Evolutionary conservation across 2,797 vertebrate genomes (phyloP), one percentile per base, ranked within the genome.

Genomic region (Sebastes vulpes): DNA sequence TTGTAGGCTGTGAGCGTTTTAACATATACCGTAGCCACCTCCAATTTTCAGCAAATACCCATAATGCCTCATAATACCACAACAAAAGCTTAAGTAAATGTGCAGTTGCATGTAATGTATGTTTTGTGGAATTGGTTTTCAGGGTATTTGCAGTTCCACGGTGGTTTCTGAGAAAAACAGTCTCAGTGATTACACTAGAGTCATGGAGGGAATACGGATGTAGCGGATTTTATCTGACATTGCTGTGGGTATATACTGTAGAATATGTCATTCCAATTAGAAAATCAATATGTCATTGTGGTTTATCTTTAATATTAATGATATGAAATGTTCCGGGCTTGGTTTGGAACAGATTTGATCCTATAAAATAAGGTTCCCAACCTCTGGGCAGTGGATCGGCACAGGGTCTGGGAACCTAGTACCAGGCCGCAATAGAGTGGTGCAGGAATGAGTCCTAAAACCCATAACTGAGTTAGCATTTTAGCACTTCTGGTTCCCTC

Each of bases 41-140:
- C 8, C 20, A 32, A 16, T 78, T 87, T 81, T 70, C 61, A 53
- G 59, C 20, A 78, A 61, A 56, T 28, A 53, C 35, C 21, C 23
- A 53, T 67, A 74, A 85, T 84, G 80, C 23, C 31, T 77, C 26
- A 52, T 76, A 65, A 84, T 56, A 72, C 9, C 75, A 74, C 18
- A 63, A 65, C 10, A 82, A 48, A 48, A 66, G 23, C 25, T 53
- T 0, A 6, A 35, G 35, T 18, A 21, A 68, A 16, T 18, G 52
- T 42, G 23, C 79, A 59, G 78, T 18, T 23, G 12, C 52, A 23
- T 25, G 7, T 72, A 18, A 72, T 68, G 31, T 60, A 3, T 42
- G 16, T 77, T 68, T 38, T 16, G 18, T 56, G 57, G 0, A 28
- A 28, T 16, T 58, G n/a, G 11, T 70, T 84, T 68, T 63, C 65